phyloP scores from a whole-genome alignment of 2,797 vertebrate species.

The Sebastes diploproa region DNA sequence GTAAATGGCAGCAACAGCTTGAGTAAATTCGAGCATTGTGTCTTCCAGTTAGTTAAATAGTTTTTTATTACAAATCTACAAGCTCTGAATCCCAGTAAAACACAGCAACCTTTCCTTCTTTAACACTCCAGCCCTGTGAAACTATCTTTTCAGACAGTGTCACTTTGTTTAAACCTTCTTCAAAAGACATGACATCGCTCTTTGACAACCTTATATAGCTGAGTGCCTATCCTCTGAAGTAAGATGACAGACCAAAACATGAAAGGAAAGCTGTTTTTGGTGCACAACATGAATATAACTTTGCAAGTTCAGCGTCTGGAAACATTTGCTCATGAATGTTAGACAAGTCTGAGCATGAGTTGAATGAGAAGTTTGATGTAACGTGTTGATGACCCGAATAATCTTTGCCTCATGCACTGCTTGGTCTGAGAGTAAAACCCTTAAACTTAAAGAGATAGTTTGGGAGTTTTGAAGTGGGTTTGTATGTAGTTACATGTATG shows the following conservation, averaged over 20 bases:
- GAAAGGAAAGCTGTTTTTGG: slow-evolving; percentile 50
- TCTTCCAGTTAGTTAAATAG: background rate
- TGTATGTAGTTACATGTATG: background rate
- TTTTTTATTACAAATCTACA: background rate
- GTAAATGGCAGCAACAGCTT: background rate
- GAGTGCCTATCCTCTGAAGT: slow-evolving; percentile 40
- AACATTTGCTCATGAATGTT: slow-evolving; percentile 42
- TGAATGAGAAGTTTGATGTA: slow-evolving; percentile 41
- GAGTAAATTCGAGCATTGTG: slow-evolving; percentile 1
- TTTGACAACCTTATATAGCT: slow-evolving; percentile 41
- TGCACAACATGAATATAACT: slow-evolving; percentile 42
- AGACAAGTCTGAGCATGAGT: slow-evolving; percentile 19
- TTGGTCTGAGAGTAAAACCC: slow-evolving; percentile 3
- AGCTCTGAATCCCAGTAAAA: slow-evolving; percentile 8
- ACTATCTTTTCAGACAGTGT: slow-evolving; percentile 35
- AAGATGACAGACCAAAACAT: slow-evolving; percentile 43
- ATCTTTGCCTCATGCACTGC: slow-evolving; percentile 24
- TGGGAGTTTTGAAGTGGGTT: background rate
- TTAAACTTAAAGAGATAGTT: background rate
- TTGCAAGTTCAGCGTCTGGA: slow-evolving; percentile 43
- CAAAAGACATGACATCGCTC: slow-evolving; percentile 27
- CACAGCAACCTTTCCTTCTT: background rate
- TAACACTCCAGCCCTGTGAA: slow-evolving; percentile 5
- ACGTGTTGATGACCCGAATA: slow-evolving; percentile 29
- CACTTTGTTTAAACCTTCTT: slow-evolving; percentile 44